Evolutionary conservation across 2,797 vertebrate genomes (phyloP).

Genomic region (Pangasius krempfi): DNA sequence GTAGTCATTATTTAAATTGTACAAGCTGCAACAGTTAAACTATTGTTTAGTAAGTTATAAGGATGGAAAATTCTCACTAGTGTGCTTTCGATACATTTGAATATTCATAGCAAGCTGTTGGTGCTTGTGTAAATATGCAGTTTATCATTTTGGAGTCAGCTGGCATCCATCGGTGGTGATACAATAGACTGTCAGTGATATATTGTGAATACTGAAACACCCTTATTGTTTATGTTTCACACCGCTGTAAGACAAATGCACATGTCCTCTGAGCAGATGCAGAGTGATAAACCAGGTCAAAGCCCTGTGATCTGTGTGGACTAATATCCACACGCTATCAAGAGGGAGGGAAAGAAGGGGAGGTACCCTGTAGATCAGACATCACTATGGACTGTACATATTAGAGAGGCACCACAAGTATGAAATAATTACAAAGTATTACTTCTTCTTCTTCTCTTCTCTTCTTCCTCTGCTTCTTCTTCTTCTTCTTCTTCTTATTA

Average conservation of each 20-base stretch:
- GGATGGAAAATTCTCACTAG: constrained; percentile 8
- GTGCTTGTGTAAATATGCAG: constrained; percentile 26
- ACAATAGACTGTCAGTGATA: constrained; percentile 38
- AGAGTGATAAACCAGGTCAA: constrained; percentile 32
- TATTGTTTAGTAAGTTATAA: constrained; percentile 12
- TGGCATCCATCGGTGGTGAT: constrained; percentile 39
- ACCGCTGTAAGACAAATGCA: constrained; percentile 34
- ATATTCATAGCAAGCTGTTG: constrained; percentile 53
- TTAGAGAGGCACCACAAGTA: not conserved
- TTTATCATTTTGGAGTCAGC: constrained; percentile 41
- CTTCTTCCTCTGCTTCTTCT: not conserved
- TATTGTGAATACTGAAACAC: constrained; percentile 35
- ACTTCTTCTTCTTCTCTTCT: not conserved
- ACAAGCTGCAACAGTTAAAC: constrained; percentile 21
- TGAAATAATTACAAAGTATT: not conserved
- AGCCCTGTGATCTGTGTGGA: not conserved
- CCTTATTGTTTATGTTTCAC: constrained; percentile 38
- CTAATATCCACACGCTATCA: not conserved
- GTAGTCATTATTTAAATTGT: constrained; percentile 8
- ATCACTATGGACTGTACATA: not conserved
- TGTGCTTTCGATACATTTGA: constrained; percentile 36
- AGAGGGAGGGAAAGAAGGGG: not conserved
- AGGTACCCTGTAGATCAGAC: not conserved
- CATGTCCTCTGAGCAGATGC: constrained; percentile 31
- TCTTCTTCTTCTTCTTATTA: not conserved